These are phyloP conservation scores for Sinhomidia bicolor DNA, from an alignment of 2,888 invertebrate genomes.

Conservation along the genomic window DNA sequence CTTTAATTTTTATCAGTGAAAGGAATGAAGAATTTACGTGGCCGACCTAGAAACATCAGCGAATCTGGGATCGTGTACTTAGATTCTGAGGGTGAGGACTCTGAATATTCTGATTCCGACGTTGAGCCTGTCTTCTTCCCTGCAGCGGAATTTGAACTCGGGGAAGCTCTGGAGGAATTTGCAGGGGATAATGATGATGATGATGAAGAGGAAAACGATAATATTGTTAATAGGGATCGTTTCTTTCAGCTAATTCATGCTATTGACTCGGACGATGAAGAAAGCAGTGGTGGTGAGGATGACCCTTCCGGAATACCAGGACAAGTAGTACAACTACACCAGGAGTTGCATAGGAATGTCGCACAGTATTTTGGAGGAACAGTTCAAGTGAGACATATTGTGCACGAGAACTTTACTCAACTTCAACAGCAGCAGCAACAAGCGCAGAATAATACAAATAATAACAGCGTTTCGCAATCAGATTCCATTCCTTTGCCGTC, in stretches of 20 bases:
- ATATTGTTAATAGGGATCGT: constrained; percentile 29
- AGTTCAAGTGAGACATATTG: constrained; percentile 53
- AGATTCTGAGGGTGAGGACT: constrained; percentile 63
- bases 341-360: neutral
- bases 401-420: constrained; percentile 50
- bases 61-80: constrained; percentile 60
- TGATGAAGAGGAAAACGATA: constrained; percentile 21
- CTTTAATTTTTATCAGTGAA: neutral
- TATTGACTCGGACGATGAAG: constrained; percentile 18
- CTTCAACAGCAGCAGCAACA: constrained; percentile 43
- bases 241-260: constrained; percentile 42
- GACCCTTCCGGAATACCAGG: neutral
- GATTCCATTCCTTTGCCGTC: neutral
- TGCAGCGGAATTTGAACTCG: constrained; percentile 43
- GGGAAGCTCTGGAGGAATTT: constrained; percentile 32
- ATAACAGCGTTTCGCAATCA: neutral
- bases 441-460: neutral
- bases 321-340: neutral
- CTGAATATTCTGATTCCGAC: constrained; percentile 64
- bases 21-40: constrained; percentile 70
- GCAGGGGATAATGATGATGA: constrained; percentile 14
- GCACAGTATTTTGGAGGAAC: constrained; percentile 48
- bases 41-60: constrained; percentile 60
- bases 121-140: constrained; percentile 65
- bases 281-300: neutral